Conservation (phyloP, 2,113 vertebrate genomes). For the Perca flavescens region DNA sequence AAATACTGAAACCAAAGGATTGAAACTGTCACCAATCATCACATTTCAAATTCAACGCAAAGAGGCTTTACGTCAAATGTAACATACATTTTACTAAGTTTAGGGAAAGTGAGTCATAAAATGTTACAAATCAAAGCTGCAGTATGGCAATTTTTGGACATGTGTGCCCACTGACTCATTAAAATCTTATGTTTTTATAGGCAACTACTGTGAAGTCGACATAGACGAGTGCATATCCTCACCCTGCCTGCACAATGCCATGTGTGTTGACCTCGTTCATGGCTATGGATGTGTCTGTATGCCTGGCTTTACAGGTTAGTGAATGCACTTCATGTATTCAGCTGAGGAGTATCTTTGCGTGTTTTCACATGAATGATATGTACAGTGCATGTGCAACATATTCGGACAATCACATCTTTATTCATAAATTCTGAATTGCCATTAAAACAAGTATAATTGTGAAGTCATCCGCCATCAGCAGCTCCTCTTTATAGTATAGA, state of each 20-base stretch:
- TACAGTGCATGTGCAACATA: not conserved
- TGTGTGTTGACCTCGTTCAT: constrained; percentile 80
- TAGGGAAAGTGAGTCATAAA: constrained; percentile 20
- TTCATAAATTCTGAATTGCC: not conserved
- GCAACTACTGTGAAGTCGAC: constrained; percentile 85
- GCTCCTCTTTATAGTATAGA: not conserved
- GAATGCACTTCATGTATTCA: not conserved
- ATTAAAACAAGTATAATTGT: not conserved
- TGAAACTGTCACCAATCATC: constrained; percentile 28
- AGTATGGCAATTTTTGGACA: not conserved
- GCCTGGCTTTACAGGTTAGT: constrained; percentile 85
- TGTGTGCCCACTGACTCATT: constrained; percentile 1
- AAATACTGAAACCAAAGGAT: constrained; percentile 19
- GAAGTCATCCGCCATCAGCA: not conserved
- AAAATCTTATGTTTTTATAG: constrained; percentile 60
- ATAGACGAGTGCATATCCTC: constrained; percentile 85
- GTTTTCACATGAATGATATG: not conserved
- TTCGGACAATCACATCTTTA: not conserved
- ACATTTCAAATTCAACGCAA: constrained; percentile 21
- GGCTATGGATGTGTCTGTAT: constrained; percentile 82
- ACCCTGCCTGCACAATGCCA: constrained; percentile 82
- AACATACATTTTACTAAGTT: not conserved
- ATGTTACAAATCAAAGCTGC: constrained; percentile 2
- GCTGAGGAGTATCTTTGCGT: not conserved
- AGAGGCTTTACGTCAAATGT: constrained; percentile 8